Base-by-base conservation (phyloP, 2,113 vertebrate genomes). In the Ptilorrhoa leucosticta region DNA sequence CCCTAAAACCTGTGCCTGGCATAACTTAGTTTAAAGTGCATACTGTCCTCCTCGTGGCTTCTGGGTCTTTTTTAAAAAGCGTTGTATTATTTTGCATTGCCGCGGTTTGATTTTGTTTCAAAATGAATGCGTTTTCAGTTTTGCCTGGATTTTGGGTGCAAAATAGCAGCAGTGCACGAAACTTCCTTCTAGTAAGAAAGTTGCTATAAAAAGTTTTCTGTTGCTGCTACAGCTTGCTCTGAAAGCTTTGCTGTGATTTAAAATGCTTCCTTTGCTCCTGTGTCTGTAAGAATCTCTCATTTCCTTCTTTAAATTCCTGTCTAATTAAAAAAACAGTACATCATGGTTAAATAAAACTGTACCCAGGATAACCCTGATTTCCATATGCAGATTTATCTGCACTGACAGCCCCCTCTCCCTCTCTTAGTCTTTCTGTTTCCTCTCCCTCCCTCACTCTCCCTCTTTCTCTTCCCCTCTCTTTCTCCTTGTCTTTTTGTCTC, bases 311-410 rank as follows among this genome's bases (percentile, higher is more conserved):
- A 96, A 98, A 97, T 98, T 96, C 97, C 96, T 92, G 85, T 97
- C 97, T 97, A 98, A 98, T 98, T 97, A 98, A 98, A 97, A 97
- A 98, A 98, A 54, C 95, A 98, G 98, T 97, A 97, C 98, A 98
- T 98, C 96, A 97, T 97, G 98, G 97, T 98, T 98, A 98, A 98
- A 98, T 98, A 97, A 98, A 98, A 99, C 98, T 98, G 98, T 98
- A 98, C 98, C 98, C 98, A 98, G 98, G 97, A 98, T 98, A 99
- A 98, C 98, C 98, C 98, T 98, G 96, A 99, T 99, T 99, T 99
- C 99, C 99, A 99, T 99, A 99, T 99, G 99, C 99, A 99, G 99
- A 99, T 99, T 98, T 98, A 98, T 98, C 98, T 98, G 98, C 98
- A 97, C 98, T 98, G 98, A 98, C 98, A 98, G 98, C 98, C 97